Base-by-base conservation (phyloP, 2,797 vertebrate genomes). In the Acanthurus leucopareius region DNA sequence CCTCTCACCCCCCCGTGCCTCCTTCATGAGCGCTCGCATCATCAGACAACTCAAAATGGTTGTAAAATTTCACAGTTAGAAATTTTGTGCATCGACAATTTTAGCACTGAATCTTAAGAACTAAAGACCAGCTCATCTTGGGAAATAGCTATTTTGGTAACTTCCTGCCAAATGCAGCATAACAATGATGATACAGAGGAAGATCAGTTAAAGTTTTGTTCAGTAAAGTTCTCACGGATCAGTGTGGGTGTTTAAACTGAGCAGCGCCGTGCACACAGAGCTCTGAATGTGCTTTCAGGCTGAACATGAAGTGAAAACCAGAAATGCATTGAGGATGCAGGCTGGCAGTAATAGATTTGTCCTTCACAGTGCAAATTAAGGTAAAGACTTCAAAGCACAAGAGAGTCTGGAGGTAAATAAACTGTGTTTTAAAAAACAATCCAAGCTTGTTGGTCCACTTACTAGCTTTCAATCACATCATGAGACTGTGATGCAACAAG, bases 401-500 rank as follows among this genome's bases (percentile, higher is more conserved):
- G 9, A 62, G 40, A 22, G 28, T 59, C 35, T 32, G 40, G 15
- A 47, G 2, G 11, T 3, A 35, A 69, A 61, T 19, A 45, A 62
- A 25, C 10, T 10, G 20, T 10, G 20, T 6, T 44, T 1, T 13
- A 45, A 63, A 28, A 60, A 42, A 38, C n/a, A 5, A 64, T 64
- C 14, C 10, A 10, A 64, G n/a, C 35, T 53, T 22, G 14, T 9
- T 14, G 54, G 40, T 45, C 15, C 63, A 49, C 16, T 65, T 15
- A 48, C 15, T 22, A 13, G 22, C 56, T 54, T 56, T 79, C 19
- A 75, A 8, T 47, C 0, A 22, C 28, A 49, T 3, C 15, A 0
- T 76, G 54, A 20, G 9, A 69, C 56, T 14, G 28, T 40, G 20
- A 80, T 51, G 32, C n/a, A 17, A 45, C 10, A 10, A 62, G 19